A percentile compares a stretch with the other conserved stretches of the same genome.
These are phyloP conservation scores for Heliocidaris erythrogramma DNA, from an alignment of 35 echinoderm and acorn worm genomes.

Conservation along the genomic window DNA sequence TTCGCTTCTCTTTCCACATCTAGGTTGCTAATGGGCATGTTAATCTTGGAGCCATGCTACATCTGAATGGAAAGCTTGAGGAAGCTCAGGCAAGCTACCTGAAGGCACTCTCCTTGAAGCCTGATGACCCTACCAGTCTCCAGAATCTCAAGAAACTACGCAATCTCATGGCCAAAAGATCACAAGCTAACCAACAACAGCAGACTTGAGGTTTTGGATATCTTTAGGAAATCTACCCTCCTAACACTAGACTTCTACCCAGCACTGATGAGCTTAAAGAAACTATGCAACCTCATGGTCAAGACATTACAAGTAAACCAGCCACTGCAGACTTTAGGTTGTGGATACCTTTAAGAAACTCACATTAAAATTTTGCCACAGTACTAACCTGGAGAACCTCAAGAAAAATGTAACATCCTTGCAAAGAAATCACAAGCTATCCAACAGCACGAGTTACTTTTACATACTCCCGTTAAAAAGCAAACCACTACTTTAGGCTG, in stretches of 20 bases:
- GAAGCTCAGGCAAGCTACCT: slow-evolving; percentile 84
- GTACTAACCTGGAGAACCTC: background rate
- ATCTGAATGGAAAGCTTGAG: slow-evolving; percentile 87
- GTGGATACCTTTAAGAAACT: background rate
- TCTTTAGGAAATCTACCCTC: background rate
- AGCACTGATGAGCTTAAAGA: slow-evolving; percentile 70
- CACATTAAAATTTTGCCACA: background rate
- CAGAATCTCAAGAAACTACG: slow-evolving; percentile 92
- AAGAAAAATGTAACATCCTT: background rate
- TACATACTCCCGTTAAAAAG: too few relatives aligned
- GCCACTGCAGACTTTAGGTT: background rate
- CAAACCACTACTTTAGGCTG: too few relatives aligned
- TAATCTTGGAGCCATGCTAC: slow-evolving; percentile 93
- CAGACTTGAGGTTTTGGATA: background rate
- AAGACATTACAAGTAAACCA: slow-evolving; percentile 18
- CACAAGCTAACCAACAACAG: background rate
- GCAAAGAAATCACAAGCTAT: too few relatives aligned
- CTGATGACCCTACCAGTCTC: slow-evolving; percentile 78
- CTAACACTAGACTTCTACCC: background rate
- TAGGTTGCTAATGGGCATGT: slow-evolving; percentile 85
- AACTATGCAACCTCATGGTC: slow-evolving; percentile 76
- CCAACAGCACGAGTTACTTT: too few relatives aligned
- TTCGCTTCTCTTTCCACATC: background rate
- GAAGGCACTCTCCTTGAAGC: slow-evolving; percentile 83
- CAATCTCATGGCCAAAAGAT: slow-evolving; percentile 71